A percentile compares a stretch with the other conserved stretches of the same genome.
Evolutionary conservation across 1,140 invertebrate species (phyloP).

Genomic region (Drosophila varians): DNA sequence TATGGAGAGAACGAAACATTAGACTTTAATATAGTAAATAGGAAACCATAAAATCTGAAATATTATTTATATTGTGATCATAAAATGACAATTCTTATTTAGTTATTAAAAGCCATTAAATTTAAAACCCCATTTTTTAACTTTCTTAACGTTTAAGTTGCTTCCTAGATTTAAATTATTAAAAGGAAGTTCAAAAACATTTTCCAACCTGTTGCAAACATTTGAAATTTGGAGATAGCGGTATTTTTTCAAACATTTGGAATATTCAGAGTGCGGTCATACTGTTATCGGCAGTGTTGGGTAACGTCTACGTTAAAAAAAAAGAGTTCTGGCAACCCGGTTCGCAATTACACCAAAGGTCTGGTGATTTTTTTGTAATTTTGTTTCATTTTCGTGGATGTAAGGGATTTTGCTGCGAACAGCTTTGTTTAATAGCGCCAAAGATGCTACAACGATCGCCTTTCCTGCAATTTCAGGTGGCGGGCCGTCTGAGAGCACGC

Average conservation of each 20-base stretch:
- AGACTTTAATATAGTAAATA: background rate
- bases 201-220: too few species aligned
- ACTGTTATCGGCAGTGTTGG: too few species aligned
- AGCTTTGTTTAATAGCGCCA: background rate
- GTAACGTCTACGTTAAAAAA: too few species aligned
- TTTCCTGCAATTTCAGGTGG: constrained; percentile 28
- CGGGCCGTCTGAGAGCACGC: constrained; percentile 2
- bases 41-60: background rate
- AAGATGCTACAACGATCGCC: constrained; percentile 18
- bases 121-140: too few species aligned
- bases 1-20: constrained; percentile 52
- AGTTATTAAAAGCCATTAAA: background rate
- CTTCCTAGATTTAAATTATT: too few species aligned
- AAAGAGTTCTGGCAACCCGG: background rate
- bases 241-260: too few species aligned
- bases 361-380: constrained; percentile 23
- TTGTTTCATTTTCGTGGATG: constrained; percentile 40
- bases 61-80: background rate
- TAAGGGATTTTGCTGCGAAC: constrained; percentile 22
- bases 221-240: too few species aligned
- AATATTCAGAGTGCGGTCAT: too few species aligned
- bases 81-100: too few species aligned
- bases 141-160: too few species aligned
- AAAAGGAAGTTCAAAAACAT: too few species aligned
- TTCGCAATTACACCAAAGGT: constrained; percentile 33